phyloP scores from a whole-genome alignment of 2,888 invertebrate genomes.

The Eupithecia insigniata region DNA sequence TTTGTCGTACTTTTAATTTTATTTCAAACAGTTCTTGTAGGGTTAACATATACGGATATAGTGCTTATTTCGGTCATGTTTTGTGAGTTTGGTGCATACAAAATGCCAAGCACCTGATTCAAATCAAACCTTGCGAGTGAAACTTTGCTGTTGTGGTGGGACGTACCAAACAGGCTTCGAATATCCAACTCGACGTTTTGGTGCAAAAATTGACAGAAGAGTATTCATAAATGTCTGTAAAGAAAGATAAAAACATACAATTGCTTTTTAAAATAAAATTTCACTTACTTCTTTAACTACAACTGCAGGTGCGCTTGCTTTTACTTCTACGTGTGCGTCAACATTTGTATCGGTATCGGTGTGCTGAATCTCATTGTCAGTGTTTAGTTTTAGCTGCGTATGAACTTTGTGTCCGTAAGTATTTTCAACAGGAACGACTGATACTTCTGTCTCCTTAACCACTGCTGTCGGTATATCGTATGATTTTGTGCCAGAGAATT shows the following conservation, averaged over 20 bases:
- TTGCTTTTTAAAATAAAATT: conserved; percentile 29
- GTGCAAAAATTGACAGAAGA: conserved; percentile 50
- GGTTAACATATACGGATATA: not conserved
- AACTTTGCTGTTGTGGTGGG: conserved; percentile 46
- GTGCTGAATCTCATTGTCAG: conserved; percentile 63
- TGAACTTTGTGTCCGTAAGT: conserved; percentile 52
- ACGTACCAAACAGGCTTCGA: conserved; percentile 48
- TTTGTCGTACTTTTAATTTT: not conserved
- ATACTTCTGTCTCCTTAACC: conserved; percentile 53
- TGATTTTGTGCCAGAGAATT: conserved; percentile 61
- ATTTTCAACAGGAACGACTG: conserved; percentile 47
- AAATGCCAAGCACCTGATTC: conserved; percentile 16
- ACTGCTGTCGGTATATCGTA: conserved; percentile 51
- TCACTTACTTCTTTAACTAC: conserved; percentile 76
- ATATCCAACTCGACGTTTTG: conserved; percentile 47
- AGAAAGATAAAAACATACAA: conserved; percentile 38
- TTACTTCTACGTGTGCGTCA: conserved; percentile 52
- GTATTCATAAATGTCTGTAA: conserved; percentile 57
- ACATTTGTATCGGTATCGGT: conserved; percentile 48
- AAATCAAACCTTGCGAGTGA: conserved; percentile 60
- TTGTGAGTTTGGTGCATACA: conserved; percentile 30
- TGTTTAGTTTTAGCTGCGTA: conserved; percentile 59
- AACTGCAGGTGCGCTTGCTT: conserved; percentile 48
- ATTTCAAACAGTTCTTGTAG: not conserved
- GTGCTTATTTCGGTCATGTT: conserved; percentile 13